phyloP scores from a whole-genome alignment of 1,140 invertebrate species.

The Teleogryllus occipitalis region DNA sequence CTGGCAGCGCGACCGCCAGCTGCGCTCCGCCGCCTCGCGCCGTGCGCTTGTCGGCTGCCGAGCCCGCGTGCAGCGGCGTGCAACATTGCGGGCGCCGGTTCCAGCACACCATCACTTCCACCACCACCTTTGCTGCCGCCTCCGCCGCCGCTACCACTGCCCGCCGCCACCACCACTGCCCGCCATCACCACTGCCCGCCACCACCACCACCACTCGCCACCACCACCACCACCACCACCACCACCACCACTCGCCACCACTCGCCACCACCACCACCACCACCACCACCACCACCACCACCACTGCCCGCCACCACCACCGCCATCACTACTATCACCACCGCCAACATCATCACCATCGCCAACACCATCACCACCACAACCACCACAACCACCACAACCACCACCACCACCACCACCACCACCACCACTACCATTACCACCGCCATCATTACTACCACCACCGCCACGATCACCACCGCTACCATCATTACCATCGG shows the following conservation, averaged over 20 bases:
- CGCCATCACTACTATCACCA: neutral
- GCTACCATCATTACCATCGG: neutral
- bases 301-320: neutral
- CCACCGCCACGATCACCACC: neutral
- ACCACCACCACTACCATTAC: neutral
- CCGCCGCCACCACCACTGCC: neutral
- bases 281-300: neutral
- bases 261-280: neutral
- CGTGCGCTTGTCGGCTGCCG: no score
- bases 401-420: neutral
- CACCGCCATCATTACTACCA: neutral
- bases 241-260: neutral
- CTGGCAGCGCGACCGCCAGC: no score
- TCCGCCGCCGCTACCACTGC: neutral
- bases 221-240: neutral
- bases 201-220: neutral
- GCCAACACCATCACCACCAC: neutral
- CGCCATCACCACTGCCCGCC: neutral
- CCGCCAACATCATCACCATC: neutral
- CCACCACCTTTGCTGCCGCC: neutral
- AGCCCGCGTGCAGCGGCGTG: no score
- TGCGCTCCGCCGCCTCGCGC: no score
- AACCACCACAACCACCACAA: neutral
- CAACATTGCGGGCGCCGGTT: neutral
- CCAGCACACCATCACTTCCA: neutral